These are phyloP conservation scores for Diarsia mendica DNA, from an alignment of 2,888 invertebrate genomes.

Conservation along the genomic window DNA sequence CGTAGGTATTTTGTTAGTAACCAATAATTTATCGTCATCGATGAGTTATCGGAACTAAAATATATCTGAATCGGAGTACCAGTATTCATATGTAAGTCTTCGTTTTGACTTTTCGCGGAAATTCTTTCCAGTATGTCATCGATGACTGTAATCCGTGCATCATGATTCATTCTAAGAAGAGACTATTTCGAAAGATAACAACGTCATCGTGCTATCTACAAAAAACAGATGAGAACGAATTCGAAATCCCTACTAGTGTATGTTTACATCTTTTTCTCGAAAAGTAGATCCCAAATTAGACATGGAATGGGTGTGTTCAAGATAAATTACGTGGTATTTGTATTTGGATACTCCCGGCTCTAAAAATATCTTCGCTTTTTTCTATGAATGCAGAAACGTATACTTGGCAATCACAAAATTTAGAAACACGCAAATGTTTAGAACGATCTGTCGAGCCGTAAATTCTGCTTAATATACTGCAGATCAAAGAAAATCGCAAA, in stretches of 20 bases:
- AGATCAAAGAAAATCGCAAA: slow-evolving; percentile 11
- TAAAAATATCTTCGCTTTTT: slow-evolving; percentile 32
- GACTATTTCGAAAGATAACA: neutral
- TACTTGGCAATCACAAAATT: neutral
- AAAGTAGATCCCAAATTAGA: slow-evolving; percentile 52
- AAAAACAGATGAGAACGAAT: neutral
- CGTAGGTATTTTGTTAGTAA: neutral
- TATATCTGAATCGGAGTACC: neutral
- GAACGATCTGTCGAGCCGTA: neutral
- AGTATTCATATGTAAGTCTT: neutral
- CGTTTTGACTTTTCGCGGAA: neutral
- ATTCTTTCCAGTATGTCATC: neutral
- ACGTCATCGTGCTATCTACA: neutral
- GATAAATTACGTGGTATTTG: slow-evolving; percentile 19
- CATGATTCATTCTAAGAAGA: neutral
- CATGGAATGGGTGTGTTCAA: slow-evolving; percentile 35
- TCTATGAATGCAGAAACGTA: neutral
- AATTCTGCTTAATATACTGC: slow-evolving; percentile 13
- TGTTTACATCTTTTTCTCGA: slow-evolving; percentile 31
- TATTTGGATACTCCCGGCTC: slow-evolving; percentile 16
- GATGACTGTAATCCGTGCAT: neutral
- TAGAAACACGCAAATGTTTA: slow-evolving; percentile 5
- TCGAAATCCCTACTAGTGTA: slow-evolving; percentile 8
- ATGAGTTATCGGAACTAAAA: slow-evolving; percentile 2
- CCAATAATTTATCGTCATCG: neutral